Conservation (phyloP, 2,797 vertebrate genomes). For the Amblyraja radiata region DNA sequence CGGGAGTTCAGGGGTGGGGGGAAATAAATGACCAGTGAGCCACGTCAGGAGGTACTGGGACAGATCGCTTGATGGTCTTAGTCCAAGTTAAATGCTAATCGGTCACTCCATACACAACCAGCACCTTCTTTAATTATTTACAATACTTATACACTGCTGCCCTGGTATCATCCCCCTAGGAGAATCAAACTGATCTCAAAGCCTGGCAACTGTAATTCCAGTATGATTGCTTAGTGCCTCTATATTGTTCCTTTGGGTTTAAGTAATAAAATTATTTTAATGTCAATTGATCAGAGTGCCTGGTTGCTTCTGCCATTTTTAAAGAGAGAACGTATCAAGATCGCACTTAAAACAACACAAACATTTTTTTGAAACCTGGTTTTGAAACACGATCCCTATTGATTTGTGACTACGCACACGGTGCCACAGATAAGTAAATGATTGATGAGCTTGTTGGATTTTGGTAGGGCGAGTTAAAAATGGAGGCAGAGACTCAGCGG, state of each 20-base stretch:
- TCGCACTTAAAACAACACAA: neutral
- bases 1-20: no score
- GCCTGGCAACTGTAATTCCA: neutral
- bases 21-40: neutral
- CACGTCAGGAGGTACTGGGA: neutral
- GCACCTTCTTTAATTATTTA: neutral
- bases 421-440: neutral
- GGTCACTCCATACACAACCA: neutral
- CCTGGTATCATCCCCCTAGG: neutral
- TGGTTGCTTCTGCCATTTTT: neutral
- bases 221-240: neutral
- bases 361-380: neutral
- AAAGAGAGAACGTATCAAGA: neutral
- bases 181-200: neutral
- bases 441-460: no score
- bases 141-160: neutral
- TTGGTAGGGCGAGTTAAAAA: neutral
- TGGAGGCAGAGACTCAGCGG: no score
- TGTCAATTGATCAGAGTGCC: neutral
- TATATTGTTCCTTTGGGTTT: neutral
- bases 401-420: no score
- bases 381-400: neutral
- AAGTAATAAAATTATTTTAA: constrained; percentile 19
- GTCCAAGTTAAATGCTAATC: constrained; percentile 3
- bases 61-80: neutral